Conservation (phyloP, 2,797 vertebrate genomes). For the Caiman crocodilus region DNA sequence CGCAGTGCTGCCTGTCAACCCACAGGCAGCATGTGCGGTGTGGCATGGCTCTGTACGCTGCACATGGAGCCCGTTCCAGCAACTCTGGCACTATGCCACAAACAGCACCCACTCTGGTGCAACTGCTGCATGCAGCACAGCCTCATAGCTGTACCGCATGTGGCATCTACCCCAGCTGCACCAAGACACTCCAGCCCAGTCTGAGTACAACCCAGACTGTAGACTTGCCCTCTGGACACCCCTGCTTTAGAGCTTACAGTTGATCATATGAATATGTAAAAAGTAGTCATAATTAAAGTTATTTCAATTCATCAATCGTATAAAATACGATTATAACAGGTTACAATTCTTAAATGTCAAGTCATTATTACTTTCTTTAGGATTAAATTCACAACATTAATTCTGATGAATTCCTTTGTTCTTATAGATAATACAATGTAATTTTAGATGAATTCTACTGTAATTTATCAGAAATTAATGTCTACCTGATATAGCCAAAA, state of each 20-base stretch:
- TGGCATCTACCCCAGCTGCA: too few species aligned
- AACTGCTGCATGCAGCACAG: too few species aligned
- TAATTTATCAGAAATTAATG: not conserved
- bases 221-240: too few species aligned
- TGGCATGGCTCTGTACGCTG: too few species aligned
- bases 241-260: not conserved
- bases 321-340: conserved; percentile 58
- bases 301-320: conserved; percentile 47
- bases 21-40: too few species aligned
- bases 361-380: conserved; percentile 58
- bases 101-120: too few species aligned
- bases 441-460: conserved; percentile 7
- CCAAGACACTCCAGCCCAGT: too few species aligned
- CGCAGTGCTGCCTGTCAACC: too few species aligned
- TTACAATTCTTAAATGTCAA: conserved; percentile 72
- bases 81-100: too few species aligned
- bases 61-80: too few species aligned
- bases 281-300: conserved; percentile 43
- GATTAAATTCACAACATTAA: conserved; percentile 66
- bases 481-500: not conserved
- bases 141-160: too few species aligned
- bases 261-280: conserved; percentile 12
- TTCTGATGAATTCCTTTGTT: conserved; percentile 37
- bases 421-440: not conserved
- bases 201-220: too few species aligned